These are phyloP conservation scores for Thalpophila matura DNA, from an alignment of 2,888 invertebrate species.

Conservation along the genomic window DNA sequence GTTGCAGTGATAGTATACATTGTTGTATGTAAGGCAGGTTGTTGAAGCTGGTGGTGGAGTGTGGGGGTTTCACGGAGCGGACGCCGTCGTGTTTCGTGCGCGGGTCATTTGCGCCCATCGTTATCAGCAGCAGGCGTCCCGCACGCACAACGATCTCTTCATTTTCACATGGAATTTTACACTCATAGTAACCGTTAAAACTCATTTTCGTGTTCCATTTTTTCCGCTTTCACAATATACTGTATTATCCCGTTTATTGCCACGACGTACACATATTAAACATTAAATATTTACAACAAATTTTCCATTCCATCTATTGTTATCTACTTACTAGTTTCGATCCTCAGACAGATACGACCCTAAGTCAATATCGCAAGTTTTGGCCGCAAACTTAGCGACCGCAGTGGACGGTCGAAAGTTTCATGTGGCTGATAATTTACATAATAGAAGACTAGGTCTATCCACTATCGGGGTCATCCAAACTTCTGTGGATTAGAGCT, in stretches of 20 bases:
- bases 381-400: slow-evolving; percentile 84
- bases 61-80: slow-evolving; percentile 58
- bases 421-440: slow-evolving; percentile 89
- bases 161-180: slow-evolving; percentile 79
- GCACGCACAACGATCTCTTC: slow-evolving; percentile 78
- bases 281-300: slow-evolving; percentile 69
- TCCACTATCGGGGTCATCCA: slow-evolving; percentile 88
- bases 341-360: slow-evolving; percentile 78
- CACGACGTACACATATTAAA: slow-evolving; percentile 48
- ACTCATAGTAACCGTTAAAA: slow-evolving; percentile 67
- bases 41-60: slow-evolving; percentile 13
- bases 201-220: slow-evolving; percentile 61
- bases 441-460: slow-evolving; percentile 90
- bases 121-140: slow-evolving; percentile 80
- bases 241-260: slow-evolving; percentile 45
- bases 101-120: slow-evolving; percentile 80
- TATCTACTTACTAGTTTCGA: slow-evolving; percentile 75
- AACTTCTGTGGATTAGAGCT: slow-evolving; percentile 89
- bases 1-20: slow-evolving; percentile 51
- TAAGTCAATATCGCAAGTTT: slow-evolving; percentile 87
- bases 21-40: slow-evolving; percentile 66
- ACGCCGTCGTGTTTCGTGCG: slow-evolving; percentile 77
- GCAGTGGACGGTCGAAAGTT: slow-evolving; percentile 85
- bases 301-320: slow-evolving; percentile 67
- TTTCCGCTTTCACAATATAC: slow-evolving; percentile 50